Evolutionary conservation across 2,113 vertebrate species (phyloP).

Genomic region (Hipposideros armiger): DNA sequence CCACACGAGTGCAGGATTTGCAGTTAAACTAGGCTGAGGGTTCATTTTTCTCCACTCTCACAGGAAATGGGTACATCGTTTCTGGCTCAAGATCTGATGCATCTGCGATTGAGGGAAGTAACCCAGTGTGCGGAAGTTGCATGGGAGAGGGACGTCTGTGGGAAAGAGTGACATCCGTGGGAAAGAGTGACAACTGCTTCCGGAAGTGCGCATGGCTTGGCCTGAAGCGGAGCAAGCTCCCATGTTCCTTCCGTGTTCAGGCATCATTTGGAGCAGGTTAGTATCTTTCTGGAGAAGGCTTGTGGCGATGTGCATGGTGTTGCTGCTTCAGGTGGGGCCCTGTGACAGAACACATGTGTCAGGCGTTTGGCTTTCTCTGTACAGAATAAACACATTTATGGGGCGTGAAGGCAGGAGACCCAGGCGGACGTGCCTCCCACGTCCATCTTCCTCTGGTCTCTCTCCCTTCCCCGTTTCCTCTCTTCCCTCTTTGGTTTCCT

Average conservation of each 20-base stretch:
- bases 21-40: background rate
- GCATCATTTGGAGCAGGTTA: slow-evolving; percentile 81
- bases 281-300: slow-evolving; percentile 91
- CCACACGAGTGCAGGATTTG: background rate
- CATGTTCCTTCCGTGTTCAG: background rate
- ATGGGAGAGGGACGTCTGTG: rapidly evolving
- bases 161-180: background rate
- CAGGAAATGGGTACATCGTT: background rate
- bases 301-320: slow-evolving; percentile 91
- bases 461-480: too few relatives aligned
- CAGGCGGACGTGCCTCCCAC: too few relatives aligned
- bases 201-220: background rate
- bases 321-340: slow-evolving; percentile 93
- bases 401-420: rapidly evolving
- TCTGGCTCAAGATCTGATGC: background rate
- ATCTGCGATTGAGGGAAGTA: slow-evolving; percentile 43
- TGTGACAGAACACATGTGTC: slow-evolving; percentile 57
- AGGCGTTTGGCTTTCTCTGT: rapidly evolving
- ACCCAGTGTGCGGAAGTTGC: background rate
- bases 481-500: too few relatives aligned
- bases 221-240: background rate
- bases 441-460: background rate
- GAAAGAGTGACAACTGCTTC: background rate
- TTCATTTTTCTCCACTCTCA: background rate
- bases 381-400: rapidly evolving